phyloP scores from a whole-genome alignment of 2,888 invertebrate genomes.

The Notodonta ziczac region DNA sequence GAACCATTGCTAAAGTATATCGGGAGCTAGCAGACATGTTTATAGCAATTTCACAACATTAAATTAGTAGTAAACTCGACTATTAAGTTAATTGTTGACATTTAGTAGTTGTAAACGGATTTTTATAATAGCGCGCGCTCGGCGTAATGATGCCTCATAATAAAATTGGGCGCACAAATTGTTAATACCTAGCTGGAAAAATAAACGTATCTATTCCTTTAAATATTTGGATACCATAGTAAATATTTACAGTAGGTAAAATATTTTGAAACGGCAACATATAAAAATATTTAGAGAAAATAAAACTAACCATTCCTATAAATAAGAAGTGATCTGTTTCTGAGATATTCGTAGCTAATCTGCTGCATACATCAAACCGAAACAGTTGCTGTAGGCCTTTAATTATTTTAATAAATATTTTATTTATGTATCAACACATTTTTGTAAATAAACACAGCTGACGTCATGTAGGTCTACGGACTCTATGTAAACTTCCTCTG shows the following conservation, averaged over 20 bases:
- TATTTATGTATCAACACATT: too few relatives aligned
- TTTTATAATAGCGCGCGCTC: slow-evolving; percentile 11
- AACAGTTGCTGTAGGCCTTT: too few relatives aligned
- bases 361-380: too few relatives aligned
- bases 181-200: not conserved
- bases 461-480: too few relatives aligned
- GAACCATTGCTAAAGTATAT: slow-evolving; percentile 1
- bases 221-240: not conserved
- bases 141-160: slow-evolving; percentile 10
- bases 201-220: not conserved
- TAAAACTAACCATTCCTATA: not conserved
- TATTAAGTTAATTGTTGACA: slow-evolving; percentile 17
- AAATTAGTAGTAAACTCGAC: slow-evolving; percentile 15
- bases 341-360: not conserved
- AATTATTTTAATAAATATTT: too few relatives aligned
- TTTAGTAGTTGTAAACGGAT: slow-evolving; percentile 18
- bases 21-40: slow-evolving; percentile 4
- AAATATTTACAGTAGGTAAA: not conserved
- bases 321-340: not conserved
- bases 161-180: slow-evolving; percentile 13
- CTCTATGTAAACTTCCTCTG: too few relatives aligned
- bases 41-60: slow-evolving; percentile 11
- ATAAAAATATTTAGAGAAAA: not conserved
- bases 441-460: too few relatives aligned
- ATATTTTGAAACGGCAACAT: not conserved